Conservation (phyloP, 1,140 invertebrate species). For the Campodea augens region DNA sequence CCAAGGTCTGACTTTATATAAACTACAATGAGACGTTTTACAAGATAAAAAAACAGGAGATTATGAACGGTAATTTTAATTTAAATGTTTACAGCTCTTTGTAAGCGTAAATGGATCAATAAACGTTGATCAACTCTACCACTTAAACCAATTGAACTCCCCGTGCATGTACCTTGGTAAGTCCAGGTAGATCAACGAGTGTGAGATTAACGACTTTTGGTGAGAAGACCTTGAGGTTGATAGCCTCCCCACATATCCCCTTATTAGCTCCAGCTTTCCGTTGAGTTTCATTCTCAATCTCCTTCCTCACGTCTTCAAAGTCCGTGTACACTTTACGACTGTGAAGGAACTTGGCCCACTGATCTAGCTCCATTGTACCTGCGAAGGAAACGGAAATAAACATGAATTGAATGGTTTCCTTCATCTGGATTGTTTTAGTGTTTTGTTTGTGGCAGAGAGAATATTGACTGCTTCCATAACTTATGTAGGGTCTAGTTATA, state of each 20-base stretch:
- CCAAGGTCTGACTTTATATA: no score
- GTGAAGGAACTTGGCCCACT: slow-evolving; percentile 95
- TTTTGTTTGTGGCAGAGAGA: no score
- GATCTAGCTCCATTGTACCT: slow-evolving; percentile 69
- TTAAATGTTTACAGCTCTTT: no score
- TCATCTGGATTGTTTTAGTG: no score
- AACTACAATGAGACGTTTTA: no score
- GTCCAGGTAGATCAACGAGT: slow-evolving; percentile 91
- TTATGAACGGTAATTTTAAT: no score
- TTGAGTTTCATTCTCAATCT: slow-evolving; percentile 89
- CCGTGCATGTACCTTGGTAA: slow-evolving; percentile 80
- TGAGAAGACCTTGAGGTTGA: slow-evolving; percentile 91
- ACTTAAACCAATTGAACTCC: no score
- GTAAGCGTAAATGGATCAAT: no score
- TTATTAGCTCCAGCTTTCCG: slow-evolving; percentile 87
- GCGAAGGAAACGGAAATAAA: slow-evolving; percentile 17
- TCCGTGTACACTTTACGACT: slow-evolving; percentile 76
- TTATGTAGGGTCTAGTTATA: no score
- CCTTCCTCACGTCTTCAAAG: slow-evolving; percentile 75
- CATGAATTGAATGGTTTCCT: slow-evolving; percentile 7
- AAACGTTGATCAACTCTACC: no score
- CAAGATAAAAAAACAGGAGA: no score
- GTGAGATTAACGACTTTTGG: slow-evolving; percentile 87
- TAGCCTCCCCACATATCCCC: slow-evolving; percentile 88
- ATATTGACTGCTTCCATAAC: no score